phyloP scores from a whole-genome alignment of 2,113 vertebrate genomes.

The Eolophus roseicapilla region DNA sequence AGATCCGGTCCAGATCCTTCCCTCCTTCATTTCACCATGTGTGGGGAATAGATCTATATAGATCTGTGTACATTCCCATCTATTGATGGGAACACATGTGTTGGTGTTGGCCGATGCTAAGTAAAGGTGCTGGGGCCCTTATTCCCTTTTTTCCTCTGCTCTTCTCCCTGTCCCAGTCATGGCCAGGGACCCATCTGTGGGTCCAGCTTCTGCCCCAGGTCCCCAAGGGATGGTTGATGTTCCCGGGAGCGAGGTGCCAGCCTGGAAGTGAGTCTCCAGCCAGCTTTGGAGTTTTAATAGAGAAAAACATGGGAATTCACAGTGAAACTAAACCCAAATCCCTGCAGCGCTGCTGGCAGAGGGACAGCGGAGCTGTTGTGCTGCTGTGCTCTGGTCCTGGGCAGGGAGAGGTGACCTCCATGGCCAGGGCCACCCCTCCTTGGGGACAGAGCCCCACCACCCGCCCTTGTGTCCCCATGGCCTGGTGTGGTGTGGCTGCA shows the following conservation, averaged over 20 bases:
- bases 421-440: no score
- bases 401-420: no score
- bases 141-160: not conserved
- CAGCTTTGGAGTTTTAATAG: not conserved
- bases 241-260: fast-evolving
- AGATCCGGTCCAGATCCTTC: fast-evolving
- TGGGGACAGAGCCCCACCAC: no score
- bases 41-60: not conserved
- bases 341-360: fast-evolving
- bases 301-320: not conserved
- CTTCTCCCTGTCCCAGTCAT: fast-evolving
- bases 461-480: no score
- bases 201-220: fast-evolving
- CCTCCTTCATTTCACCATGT: fast-evolving
- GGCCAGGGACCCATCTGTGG: fast-evolving
- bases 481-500: no score
- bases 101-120: not conserved
- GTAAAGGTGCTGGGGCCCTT: not conserved
- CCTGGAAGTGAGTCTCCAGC: fast-evolving
- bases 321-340: not conserved
- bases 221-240: fast-evolving
- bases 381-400: no score
- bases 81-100: fast-evolving
- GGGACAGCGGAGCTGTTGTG: fast-evolving
- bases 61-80: not conserved